Percentiles rank a stretch among this genome's conserved stretches.
phyloP scores from a whole-genome alignment of 2,797 vertebrate species.

The Gadopsis marmoratus region DNA sequence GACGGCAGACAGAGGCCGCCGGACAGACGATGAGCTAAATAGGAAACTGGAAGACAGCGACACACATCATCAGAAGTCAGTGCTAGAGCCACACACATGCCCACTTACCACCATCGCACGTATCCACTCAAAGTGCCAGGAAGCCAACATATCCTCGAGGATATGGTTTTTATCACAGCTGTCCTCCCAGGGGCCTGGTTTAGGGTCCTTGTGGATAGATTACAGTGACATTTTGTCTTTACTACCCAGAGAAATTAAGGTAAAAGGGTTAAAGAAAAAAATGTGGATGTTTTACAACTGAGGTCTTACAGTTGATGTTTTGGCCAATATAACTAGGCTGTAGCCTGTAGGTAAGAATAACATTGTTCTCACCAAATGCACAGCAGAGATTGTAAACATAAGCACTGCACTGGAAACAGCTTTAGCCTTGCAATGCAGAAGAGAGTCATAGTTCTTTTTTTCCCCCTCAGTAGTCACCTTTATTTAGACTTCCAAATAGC shows the following conservation, averaged over 20 bases:
- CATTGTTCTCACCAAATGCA: constrained; percentile 42
- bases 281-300: constrained; percentile 41
- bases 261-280: constrained; percentile 56
- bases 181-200: constrained; percentile 84
- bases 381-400: constrained; percentile 35
- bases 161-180: constrained; percentile 86
- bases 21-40: constrained; percentile 77
- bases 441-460: not conserved
- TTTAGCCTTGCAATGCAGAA: constrained; percentile 31
- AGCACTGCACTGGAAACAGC: constrained; percentile 17
- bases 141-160: constrained; percentile 89
- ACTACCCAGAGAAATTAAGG: constrained; percentile 65
- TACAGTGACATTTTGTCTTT: constrained; percentile 80
- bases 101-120: constrained; percentile 89
- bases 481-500: constrained; percentile 31
- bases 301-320: constrained; percentile 26
- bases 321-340: constrained; percentile 21
- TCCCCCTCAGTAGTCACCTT: constrained; percentile 47
- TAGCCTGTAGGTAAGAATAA: constrained; percentile 26
- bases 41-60: constrained; percentile 70
- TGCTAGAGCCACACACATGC: constrained; percentile 74
- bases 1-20: constrained; percentile 62
- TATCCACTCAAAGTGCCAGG: constrained; percentile 90
- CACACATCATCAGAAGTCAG: constrained; percentile 71
- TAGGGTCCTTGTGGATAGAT: constrained; percentile 87